Evolutionary conservation across 2,113 vertebrate genomes (phyloP).

Genomic region (Sminthopsis crassicaudata): DNA sequence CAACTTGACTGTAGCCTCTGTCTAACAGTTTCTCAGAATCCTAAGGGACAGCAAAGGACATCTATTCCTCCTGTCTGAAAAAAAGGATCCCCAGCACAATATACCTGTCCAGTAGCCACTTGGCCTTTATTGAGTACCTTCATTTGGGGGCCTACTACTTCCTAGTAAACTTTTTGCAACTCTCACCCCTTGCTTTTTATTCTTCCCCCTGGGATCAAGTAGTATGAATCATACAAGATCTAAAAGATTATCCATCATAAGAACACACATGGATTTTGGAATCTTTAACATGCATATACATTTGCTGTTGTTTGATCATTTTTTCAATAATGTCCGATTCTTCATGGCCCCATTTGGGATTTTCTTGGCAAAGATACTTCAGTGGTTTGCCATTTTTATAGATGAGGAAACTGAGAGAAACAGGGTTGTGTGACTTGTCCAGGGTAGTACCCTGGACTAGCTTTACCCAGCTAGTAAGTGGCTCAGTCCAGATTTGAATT

Average conservation of each 20-base stretch:
- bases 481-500: too few relatives aligned
- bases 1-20: not conserved
- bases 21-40: not conserved
- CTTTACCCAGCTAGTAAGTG: too few relatives aligned
- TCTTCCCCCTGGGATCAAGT: not conserved
- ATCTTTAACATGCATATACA: not conserved
- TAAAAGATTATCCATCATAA: not conserved
- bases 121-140: not conserved
- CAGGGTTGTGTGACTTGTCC: too few relatives aligned
- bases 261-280: not conserved
- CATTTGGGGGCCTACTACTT: not conserved
- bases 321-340: not conserved
- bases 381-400: not conserved
- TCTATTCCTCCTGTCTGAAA: not conserved
- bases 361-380: not conserved
- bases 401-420: too few relatives aligned
- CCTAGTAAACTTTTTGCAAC: not conserved
- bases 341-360: too few relatives aligned
- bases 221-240: not conserved
- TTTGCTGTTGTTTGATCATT: not conserved
- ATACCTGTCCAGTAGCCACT: not conserved
- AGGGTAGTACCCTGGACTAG: too few relatives aligned
- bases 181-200: not conserved
- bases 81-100: not conserved
- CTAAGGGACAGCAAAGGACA: not conserved